phyloP scores from a whole-genome alignment of 2,888 invertebrate genomes.

The Operophtera brumata region DNA sequence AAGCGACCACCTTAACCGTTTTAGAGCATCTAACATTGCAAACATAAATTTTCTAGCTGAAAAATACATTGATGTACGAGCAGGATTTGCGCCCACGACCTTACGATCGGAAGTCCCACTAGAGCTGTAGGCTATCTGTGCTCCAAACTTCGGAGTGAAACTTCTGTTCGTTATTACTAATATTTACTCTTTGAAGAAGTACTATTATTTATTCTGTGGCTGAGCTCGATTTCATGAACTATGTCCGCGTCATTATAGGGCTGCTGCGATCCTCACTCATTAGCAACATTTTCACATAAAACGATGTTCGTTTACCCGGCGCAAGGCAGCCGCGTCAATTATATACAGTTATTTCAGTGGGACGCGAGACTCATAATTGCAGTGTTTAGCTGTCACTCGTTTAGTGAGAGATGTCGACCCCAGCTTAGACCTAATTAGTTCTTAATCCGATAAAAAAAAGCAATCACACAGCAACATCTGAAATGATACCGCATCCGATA shows the following conservation, averaged over 20 bases:
- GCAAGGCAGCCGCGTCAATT: constrained; percentile 66
- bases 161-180: background rate
- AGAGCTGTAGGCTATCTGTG: too few relatives aligned
- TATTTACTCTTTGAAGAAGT: constrained; percentile 1
- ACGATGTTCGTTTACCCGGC: constrained; percentile 63
- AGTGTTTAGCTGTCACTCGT: constrained; percentile 69
- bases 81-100: too few relatives aligned
- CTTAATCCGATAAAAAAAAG: constrained; percentile 39
- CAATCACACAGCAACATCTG: constrained; percentile 37
- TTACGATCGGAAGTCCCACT: too few relatives aligned
- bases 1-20: too few relatives aligned
- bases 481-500: constrained; percentile 44
- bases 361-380: constrained; percentile 64
- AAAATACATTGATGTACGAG: too few relatives aligned
- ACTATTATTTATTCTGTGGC: constrained; percentile 11
- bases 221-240: constrained; percentile 58
- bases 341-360: constrained; percentile 74
- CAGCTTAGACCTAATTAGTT: constrained; percentile 52
- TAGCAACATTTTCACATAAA: constrained; percentile 75
- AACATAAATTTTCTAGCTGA: too few relatives aligned
- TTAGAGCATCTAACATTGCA: too few relatives aligned
- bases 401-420: constrained; percentile 63
- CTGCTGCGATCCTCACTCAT: constrained; percentile 64
- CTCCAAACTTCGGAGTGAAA: constrained; percentile 6
- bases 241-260: constrained; percentile 66